phyloP scores from a whole-genome alignment of 2,113 vertebrate species.

The Misgurnus anguillicaudatus region DNA sequence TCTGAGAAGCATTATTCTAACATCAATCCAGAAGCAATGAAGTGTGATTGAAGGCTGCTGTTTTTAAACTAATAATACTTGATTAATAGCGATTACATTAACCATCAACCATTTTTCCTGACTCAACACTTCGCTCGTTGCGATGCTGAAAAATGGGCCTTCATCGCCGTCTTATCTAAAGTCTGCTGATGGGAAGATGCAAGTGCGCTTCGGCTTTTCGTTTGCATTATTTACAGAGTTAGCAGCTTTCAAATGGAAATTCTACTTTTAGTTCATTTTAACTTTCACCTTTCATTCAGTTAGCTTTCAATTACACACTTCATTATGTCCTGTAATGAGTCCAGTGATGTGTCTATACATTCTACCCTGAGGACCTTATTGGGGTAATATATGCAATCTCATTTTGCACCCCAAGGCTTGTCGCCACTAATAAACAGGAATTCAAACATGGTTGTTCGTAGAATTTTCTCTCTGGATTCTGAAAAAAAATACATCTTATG shows the following conservation, averaged over 20 bases:
- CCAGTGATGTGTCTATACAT: conserved; percentile 41
- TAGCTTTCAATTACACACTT: conserved; percentile 47
- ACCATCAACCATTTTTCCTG: background rate
- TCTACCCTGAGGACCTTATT: conserved; percentile 26
- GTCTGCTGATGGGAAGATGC: background rate
- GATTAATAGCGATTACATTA: background rate
- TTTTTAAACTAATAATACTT: background rate
- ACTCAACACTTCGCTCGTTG: background rate
- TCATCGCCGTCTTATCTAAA: background rate
- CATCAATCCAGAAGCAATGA: conserved; percentile 21
- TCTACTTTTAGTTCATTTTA: conserved; percentile 13
- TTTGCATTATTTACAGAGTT: conserved; percentile 33
- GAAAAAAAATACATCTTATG: background rate
- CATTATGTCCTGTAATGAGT: conserved; percentile 49
- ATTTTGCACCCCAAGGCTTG: conserved; percentile 29
- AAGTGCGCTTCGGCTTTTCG: background rate
- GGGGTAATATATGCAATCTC: conserved; percentile 37
- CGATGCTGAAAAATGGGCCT: background rate
- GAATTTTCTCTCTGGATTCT: conserved; percentile 5
- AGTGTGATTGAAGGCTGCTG: conserved; percentile 4
- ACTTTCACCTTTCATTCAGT: conserved; percentile 40
- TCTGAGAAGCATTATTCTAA: conserved; percentile 44
- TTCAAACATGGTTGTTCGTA: background rate
- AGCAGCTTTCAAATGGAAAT: conserved; percentile 19
- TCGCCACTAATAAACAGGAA: conserved; percentile 31